Base-by-base conservation (phyloP, 2,888 invertebrate genomes). In the Cantharis lateralis region DNA sequence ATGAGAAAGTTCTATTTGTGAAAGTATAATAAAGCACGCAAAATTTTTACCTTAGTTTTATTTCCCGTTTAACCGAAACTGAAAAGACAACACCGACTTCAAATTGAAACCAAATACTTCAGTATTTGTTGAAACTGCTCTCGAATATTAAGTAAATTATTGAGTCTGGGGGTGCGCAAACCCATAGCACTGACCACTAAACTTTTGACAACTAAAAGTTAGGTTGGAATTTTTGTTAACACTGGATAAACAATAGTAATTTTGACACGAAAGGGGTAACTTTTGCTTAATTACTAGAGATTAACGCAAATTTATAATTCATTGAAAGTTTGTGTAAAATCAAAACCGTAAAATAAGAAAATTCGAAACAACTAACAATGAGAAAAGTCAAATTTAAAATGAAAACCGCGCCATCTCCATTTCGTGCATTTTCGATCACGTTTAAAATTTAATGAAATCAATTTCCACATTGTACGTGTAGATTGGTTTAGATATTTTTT, bases 1-100 rank as follows among this genome's bases (percentile, higher is more conserved):
- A 79, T 75, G 73, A 74, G 79, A 79, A 48, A 78, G 62, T 61
- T 73, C 74, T 76, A 78, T 80, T 78, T 77, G 76, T 79, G 78
- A 73, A 78, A 76, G 73, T 76, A 74, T 80, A 78, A 76, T 78
- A 72, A 78, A 48, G 48, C 48, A 48, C 48, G 48, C 48, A 48
- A 48, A 48, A 48, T 48, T 48, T 48, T 48, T 48, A 48, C 9
- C 48, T 2, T 48, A 2, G n/a, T 48, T 48, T 48, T 4, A 48
- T 48, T 48, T 48, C n/a, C 7, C 48, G 7, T 24, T 24, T 24
- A 9, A 24, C 24, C 24, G 0, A 28, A 10, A 28, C 28, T 10
- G 3, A 28, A 28, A 10, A 28, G 28, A 28, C 11, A 28, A 28
- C 28, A 28, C 10, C 3, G 3, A 28, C 11, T 28, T 28, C 11